A percentile compares a stretch with the other conserved stretches of the same genome.
Conservation (phyloP, 2,888 invertebrate species). For the Sthenelais limicola region DNA sequence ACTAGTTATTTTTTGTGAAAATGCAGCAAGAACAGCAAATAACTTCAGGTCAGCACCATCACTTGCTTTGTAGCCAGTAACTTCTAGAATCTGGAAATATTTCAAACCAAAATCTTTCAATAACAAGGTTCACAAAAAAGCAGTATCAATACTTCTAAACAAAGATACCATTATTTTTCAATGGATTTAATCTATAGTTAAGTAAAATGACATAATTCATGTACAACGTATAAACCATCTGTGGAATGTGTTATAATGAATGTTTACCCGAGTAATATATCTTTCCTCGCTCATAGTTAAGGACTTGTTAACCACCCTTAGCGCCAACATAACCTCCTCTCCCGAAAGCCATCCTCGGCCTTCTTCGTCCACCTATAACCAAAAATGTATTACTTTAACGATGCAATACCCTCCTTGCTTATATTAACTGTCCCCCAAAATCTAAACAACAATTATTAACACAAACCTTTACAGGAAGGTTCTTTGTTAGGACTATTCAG, state of each 20-base stretch:
- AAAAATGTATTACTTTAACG: background rate
- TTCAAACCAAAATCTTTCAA: too few relatives aligned
- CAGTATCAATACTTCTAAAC: too few relatives aligned
- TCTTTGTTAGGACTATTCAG: too few relatives aligned
- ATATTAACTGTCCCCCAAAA: too few relatives aligned
- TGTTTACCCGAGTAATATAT: conserved; percentile 62
- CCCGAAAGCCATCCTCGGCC: conserved; percentile 59
- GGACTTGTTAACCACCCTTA: conserved; percentile 60
- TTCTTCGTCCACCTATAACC: conserved; percentile 60
- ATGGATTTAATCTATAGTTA: too few relatives aligned
- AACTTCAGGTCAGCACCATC: conserved; percentile 67
- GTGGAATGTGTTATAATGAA: background rate
- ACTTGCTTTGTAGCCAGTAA: conserved; percentile 63
- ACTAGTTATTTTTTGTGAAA: conserved; percentile 65
- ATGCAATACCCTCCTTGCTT: too few relatives aligned
- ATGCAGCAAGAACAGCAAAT: conserved; percentile 67
- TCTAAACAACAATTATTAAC: too few relatives aligned
- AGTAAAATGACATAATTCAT: too few relatives aligned
- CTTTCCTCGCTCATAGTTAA: conserved; percentile 62
- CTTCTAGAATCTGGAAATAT: conserved; percentile 68
- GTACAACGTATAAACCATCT: too few relatives aligned
- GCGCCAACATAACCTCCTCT: conserved; percentile 62
- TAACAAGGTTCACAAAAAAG: too few relatives aligned
- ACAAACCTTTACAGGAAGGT: too few relatives aligned
- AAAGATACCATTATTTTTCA: too few relatives aligned